phyloP scores from a whole-genome alignment of 1,140 invertebrate genomes.

The Philotrypesis tridentata region DNA sequence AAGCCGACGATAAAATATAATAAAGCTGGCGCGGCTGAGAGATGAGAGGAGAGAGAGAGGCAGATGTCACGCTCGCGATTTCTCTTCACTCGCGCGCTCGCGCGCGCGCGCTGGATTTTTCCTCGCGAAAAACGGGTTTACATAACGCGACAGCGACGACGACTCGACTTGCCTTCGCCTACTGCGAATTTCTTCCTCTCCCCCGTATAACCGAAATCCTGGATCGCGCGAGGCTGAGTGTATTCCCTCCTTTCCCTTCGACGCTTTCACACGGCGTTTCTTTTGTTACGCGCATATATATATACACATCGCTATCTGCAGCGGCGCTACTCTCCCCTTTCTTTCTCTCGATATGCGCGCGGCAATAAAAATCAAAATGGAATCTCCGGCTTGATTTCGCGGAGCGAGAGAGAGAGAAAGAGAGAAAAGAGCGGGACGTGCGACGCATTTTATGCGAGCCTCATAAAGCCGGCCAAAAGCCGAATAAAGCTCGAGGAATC shows the following conservation, averaged over 20 bases:
- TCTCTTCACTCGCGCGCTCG: neutral
- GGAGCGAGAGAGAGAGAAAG: no score
- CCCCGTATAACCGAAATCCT: neutral
- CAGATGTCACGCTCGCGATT: conserved; percentile 17
- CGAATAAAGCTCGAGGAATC: no score
- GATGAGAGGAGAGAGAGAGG: neutral
- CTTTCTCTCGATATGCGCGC: neutral
- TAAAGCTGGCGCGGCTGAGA: neutral
- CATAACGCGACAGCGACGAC: conserved; percentile 16
- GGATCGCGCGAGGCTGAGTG: neutral
- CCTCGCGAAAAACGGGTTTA: conserved; percentile 28
- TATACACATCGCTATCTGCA: neutral
- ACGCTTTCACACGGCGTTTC: neutral
- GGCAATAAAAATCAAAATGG: conserved; percentile 33
- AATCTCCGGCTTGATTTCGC: conserved; percentile 7
- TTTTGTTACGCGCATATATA: neutral
- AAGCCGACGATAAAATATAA: conserved; percentile 1
- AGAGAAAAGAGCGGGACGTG: no score
- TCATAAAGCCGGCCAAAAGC: no score
- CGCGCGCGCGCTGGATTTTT: conserved; percentile 20
- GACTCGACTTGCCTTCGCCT: conserved; percentile 1
- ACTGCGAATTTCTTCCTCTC: neutral
- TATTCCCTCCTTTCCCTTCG: neutral
- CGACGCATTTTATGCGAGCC: no score
- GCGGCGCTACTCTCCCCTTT: neutral